A percentile compares a stretch with the other conserved stretches of the same genome.
phyloP scores from a whole-genome alignment of 2,888 invertebrate species.

The Xestoiulus laeticollis region DNA sequence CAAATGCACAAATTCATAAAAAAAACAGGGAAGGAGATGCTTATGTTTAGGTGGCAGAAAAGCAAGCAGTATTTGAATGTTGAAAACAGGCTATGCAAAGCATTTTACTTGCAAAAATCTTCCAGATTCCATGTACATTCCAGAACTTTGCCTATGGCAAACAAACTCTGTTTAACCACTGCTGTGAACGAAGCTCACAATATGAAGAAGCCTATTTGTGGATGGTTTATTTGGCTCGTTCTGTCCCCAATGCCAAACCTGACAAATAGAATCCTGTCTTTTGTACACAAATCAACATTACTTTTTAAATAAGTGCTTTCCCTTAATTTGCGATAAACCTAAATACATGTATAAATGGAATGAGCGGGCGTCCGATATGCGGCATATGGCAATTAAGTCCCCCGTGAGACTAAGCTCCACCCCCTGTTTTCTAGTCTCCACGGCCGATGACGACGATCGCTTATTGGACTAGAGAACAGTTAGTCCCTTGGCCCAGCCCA shows the following conservation, averaged over 20 bases:
- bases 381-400: slow-evolving; percentile 40
- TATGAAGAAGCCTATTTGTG: not conserved
- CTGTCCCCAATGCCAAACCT: slow-evolving; percentile 2
- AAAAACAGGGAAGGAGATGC: not conserved
- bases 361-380: slow-evolving; percentile 43
- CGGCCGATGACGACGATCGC: slow-evolving; percentile 14
- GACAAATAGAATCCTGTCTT: slow-evolving; percentile 40
- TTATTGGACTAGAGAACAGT: slow-evolving; percentile 8
- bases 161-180: not conserved
- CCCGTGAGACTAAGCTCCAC: not conserved
- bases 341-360: slow-evolving; percentile 43
- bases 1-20: not conserved
- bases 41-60: not conserved
- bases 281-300: slow-evolving; percentile 41
- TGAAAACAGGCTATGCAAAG: not conserved
- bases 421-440: slow-evolving; percentile 1
- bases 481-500: slow-evolving; percentile 12
- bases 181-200: not conserved
- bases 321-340: slow-evolving; percentile 41
- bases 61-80: not conserved
- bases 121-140: not conserved
- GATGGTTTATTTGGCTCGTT: slow-evolving; percentile 38
- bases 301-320: slow-evolving; percentile 38
- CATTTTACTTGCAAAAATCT: not conserved
- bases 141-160: not conserved